Base-by-base conservation (phyloP, 2,888 invertebrate species). In the Teleiodes luculella region DNA sequence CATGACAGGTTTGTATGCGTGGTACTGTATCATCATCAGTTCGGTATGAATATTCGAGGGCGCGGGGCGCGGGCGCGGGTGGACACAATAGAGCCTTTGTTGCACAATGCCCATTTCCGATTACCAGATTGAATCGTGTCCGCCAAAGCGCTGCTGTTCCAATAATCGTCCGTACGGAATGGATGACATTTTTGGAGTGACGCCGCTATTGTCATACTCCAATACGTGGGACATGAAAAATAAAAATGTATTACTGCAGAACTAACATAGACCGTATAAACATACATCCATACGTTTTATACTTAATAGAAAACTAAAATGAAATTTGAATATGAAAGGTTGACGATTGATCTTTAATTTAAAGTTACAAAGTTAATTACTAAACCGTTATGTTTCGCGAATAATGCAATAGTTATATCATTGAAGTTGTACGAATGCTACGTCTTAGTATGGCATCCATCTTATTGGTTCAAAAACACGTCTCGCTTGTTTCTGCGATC, bases 91-190 rank as follows among this genome's bases (percentile, higher is more conserved):
- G 83, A 71, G 74, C 81, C 84, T 83, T 87, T 87, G 85, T 86
- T 83, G 84, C 80, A 83, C 86, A 86, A 86, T 86, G 77, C 76
- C 86, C 83, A 88, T 88, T 88, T 88, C 89, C 87, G 88, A 87
- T 88, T 87, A 88, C 86, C 83, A 86, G 87, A 86, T 86, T 87
- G 83, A 83, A 87, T 82, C 78, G 86, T 71, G 80, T 71, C 76
- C 74, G 77, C 82, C 84, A 86, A 80, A 83, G 80, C 77, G 74
- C 64, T 73, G 63, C 59, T 69, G 71, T 76, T 76, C 71, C 77
- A 80, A 81, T 82, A 79, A 78, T 74, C 76, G 74, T 57, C 64
- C 59, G 62, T 61, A 64, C 60, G 62, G 66, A 72, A 67, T 64
- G 58, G 58, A 64, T 45, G 54, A 37, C 54, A 57, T 57, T 57